Conservation (phyloP, 2,113 vertebrate genomes). For the Cephalopholis sonnerati region DNA sequence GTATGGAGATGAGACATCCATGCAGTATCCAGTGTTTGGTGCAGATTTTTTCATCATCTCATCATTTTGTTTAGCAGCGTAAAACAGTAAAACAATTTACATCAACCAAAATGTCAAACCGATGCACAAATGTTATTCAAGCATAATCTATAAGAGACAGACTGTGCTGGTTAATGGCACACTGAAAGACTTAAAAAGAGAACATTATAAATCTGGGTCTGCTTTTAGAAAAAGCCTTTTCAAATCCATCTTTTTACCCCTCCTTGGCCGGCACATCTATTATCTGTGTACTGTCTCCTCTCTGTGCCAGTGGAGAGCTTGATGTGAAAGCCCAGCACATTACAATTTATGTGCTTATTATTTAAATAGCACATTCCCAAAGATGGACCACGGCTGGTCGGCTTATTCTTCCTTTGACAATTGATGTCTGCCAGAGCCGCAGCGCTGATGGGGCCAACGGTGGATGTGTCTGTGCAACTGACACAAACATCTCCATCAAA, state of each 20-base stretch:
- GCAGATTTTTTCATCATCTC: neutral
- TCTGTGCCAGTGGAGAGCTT: slow-evolving; percentile 8
- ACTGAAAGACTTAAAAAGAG: neutral
- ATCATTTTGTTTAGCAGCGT: too few relatives aligned
- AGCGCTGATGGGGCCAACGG: neutral
- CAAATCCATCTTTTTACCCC: neutral
- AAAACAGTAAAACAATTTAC: too few relatives aligned
- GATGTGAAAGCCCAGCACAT: slow-evolving; percentile 16
- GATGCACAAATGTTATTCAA: neutral
- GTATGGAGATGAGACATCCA: neutral
- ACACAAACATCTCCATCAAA: slow-evolving; percentile 45
- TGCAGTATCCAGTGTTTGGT: neutral
- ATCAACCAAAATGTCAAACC: neutral
- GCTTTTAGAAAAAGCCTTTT: slow-evolving; percentile 20
- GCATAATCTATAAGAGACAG: neutral
- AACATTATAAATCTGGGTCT: slow-evolving; percentile 5
- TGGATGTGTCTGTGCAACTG: slow-evolving; percentile 14
- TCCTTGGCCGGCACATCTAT: slow-evolving; percentile 10
- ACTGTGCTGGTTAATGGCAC: neutral
- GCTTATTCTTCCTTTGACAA: slow-evolving; percentile 39
- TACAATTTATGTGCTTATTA: slow-evolving; percentile 42
- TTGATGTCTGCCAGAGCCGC: slow-evolving; percentile 56
- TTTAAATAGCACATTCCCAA: slow-evolving; percentile 37
- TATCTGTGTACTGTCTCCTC: slow-evolving; percentile 14
- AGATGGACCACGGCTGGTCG: slow-evolving; percentile 33